Evolutionary conservation across 1,140 invertebrate species (phyloP), one percentile per base, ranked within the genome.

Genomic region (Drosophila sechellia): DNA sequence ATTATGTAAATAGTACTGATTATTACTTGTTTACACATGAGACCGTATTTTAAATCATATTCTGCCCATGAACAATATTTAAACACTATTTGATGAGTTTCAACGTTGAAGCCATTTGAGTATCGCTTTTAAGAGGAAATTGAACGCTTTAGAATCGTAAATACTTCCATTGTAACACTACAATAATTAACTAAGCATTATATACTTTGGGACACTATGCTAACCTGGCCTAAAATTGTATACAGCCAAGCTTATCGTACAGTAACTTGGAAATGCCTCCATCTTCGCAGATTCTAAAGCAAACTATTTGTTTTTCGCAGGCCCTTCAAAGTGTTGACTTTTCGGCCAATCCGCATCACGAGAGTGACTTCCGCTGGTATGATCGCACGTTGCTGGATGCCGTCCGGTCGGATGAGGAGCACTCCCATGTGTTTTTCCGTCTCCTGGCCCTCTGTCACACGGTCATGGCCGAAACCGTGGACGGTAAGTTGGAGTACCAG

Each of bases 381-480:
- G 99, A 99, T 93, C 93, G 94, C 42, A 95, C 95, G 13, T 93
- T 99, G 17, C 90, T 99, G 64, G 96, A 98, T 65, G 97, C 97
- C 11, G 96, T 99, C 15, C 94, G 94, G 71, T 93, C 94, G 4
- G 94, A 95, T 58, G 95, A 98, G 81, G 91, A 93, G 22, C 94
- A 97, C 78, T 95, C 96, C 25, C 95, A 97, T 79, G 95, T 95
- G 79, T 99, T 99, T 93, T 99, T 98, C 93, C 94, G 96, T 25
- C 93, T 98, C 34, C 93, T 99, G 40, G 96, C 98, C 3, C 92
- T 98, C 1, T 99, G 98, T 92, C 98, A 99, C 92, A 99, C 98
- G 4, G 98, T 99, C n/a, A 99, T 99, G 98, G 96, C 98, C 0
- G 98, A 98, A 55, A 95, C 97, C 61, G 97, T 96, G 84, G 95